Base-by-base conservation (phyloP, 2,797 vertebrate species). In the Choloepus didactylus region DNA sequence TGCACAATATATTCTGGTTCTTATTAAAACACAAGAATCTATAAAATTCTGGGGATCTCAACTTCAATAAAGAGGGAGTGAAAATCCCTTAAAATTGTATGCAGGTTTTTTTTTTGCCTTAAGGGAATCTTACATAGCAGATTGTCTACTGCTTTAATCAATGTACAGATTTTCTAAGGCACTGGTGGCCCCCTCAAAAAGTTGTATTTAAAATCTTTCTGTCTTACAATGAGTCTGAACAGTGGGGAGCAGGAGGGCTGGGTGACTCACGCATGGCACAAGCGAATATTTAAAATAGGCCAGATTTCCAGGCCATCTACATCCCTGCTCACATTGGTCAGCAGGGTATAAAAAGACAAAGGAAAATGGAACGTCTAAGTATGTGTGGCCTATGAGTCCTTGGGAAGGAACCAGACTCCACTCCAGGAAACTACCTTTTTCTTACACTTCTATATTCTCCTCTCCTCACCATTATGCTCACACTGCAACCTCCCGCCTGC, bases 1-100 rank as follows among this genome's bases (percentile, higher is more conserved):
- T 96, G 81, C 72, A 93, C 70, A 86, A 75, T 95, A 66, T 83
- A 70, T 92, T 92, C 93, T 25, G 70, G n/a, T 29, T 64, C 10
- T 90, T 85, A 89, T 85, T 89, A 93, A 69, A 85, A 69, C 59
- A 81, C 66, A 97, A 38, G 6, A 84, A 83, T 72, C 31, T 29
- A 21, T 66, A 75, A 80, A 89, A 4, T 79, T 94, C 25, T 41
- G 54, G 54, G n/a, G 16, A 44, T 89, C 14, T 93, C 8, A 84
- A n/a, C 41, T 60, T 93, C 7, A 16, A 84, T 79, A 79, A 54
- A 80, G 35, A 64, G 5, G 8, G 21, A 44, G 5, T 38, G 9
- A 1, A 91, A 83, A 69, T 80, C 62, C 25, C 5, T n/a, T 54
- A 38, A 83, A 95, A 69, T 23, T 54, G 1, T 35, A 76, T 87